phyloP scores from a whole-genome alignment of 2,797 vertebrate species.

The Coendou prehensilis region DNA sequence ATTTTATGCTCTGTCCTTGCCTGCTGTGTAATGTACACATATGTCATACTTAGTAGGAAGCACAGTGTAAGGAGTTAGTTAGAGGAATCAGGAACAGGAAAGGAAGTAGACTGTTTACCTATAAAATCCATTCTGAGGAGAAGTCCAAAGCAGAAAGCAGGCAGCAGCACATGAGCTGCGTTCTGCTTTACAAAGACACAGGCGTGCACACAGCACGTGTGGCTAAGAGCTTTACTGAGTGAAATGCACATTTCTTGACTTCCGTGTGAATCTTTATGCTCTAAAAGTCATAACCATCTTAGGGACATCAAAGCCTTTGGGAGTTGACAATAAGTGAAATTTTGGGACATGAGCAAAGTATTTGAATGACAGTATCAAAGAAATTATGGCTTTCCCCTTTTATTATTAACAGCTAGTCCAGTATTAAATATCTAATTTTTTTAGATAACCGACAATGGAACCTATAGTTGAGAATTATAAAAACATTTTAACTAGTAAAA shows the following conservation, averaged over 20 bases:
- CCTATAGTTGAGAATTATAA: constrained; percentile 74
- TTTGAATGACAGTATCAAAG: constrained; percentile 54
- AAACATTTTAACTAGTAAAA: constrained; percentile 54
- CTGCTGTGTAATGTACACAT: constrained; percentile 12
- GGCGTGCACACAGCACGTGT: background rate
- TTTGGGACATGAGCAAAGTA: constrained; percentile 67
- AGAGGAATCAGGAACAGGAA: constrained; percentile 65
- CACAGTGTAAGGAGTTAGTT: constrained; percentile 58
- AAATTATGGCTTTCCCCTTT: constrained; percentile 72
- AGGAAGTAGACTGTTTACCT: constrained; percentile 67
- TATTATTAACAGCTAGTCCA: constrained; percentile 66
- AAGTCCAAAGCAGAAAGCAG: constrained; percentile 68
- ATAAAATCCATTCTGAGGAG: constrained; percentile 51
- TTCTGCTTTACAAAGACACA: constrained; percentile 72
- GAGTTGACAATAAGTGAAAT: constrained; percentile 68
- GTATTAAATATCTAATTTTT: constrained; percentile 77
- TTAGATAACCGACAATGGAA: constrained; percentile 77
- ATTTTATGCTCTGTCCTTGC: constrained; percentile 61
- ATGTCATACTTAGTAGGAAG: constrained; percentile 20
- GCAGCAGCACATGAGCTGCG: constrained; percentile 74
- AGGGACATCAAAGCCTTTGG: constrained; percentile 66
- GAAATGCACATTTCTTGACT: constrained; percentile 71
- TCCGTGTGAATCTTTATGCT: constrained; percentile 62
- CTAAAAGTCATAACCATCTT: constrained; percentile 68
- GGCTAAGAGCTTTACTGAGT: constrained; percentile 63